A percentile compares a stretch with the other conserved stretches of the same genome.
These are phyloP conservation scores for Ceratotherium simum DNA, from an alignment of 2,113 vertebrate species.

Conservation along the genomic window DNA sequence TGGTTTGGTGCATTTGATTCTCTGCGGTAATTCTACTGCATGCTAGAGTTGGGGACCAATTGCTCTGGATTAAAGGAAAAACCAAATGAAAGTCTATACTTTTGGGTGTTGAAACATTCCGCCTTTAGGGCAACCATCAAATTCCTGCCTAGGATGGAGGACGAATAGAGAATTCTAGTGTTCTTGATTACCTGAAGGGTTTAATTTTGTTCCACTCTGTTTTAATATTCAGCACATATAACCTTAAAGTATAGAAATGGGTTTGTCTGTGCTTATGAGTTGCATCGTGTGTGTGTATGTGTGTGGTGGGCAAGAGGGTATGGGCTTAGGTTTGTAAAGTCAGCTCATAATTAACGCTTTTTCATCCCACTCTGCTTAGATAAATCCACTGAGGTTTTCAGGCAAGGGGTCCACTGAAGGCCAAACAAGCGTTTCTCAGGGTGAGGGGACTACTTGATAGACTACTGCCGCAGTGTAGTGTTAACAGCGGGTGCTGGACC, in stretches of 20 bases:
- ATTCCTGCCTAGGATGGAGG: not conserved
- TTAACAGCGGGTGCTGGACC: not conserved
- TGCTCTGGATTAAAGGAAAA: slow-evolving; percentile 1
- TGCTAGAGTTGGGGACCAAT: not conserved
- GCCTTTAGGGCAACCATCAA: not conserved
- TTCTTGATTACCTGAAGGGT: not conserved
- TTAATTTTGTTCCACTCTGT: not conserved
- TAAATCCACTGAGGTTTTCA: not conserved
- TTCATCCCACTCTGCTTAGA: not conserved
- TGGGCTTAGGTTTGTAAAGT: not conserved
- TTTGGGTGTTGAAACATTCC: not conserved
- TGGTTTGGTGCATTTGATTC: not conserved
- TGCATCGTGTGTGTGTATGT: not conserved
- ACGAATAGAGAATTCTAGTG: not conserved
- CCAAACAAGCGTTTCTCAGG: not conserved
- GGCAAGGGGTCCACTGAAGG: not conserved
- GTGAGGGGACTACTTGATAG: not conserved
- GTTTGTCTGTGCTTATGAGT: not conserved
- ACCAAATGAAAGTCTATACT: not conserved
- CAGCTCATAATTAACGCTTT: not conserved
- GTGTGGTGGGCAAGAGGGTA: not conserved
- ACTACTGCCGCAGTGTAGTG: not conserved
- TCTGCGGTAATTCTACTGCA: not conserved
- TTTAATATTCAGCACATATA: not conserved
- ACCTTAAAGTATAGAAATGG: not conserved